Base-by-base conservation (phyloP, 2,113 vertebrate species). In the Bubo scandiacus region DNA sequence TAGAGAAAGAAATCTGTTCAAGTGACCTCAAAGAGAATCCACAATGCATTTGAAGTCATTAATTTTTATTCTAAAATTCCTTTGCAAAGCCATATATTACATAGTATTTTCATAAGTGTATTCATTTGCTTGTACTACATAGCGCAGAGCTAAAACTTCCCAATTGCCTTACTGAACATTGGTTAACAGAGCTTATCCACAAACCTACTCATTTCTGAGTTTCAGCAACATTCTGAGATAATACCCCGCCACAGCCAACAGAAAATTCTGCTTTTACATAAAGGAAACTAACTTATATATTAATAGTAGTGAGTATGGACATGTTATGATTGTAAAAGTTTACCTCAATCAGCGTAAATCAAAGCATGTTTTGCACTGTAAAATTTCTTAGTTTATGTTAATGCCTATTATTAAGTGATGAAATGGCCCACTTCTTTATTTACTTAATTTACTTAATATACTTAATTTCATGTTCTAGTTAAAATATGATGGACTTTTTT, bases 91-190 rank as follows among this genome's bases (percentile, higher is more conserved):
- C 26, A 58, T 63, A 0, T 38, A 70, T 73, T 57, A 78, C 3
- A 6, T 3, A 62, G 40, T 15, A 22, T 66, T 88, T 43, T 57
- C 17, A 0, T 30, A 47, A 54, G 30, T 12, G 9, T 43, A n/a
- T 25, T 62, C 2, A 34, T 49, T 45, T 75, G 55, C 57, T 89
- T 68, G 17, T 47, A 59, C 34, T 49, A 75, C 0, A 5, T 15
- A 34, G 7, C 17, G 27, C 58, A 71, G 16, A 63, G 16, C 36
- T 59, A 34, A 68, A 61, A 34, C 42, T 73, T 93, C 55, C 54
- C 32, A 59, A 57, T 14, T 0, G 0, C 30, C 49, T 36, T 45
- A 73, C 0, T 57, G 20, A 91, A 70, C 49, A 52, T 0, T 7
- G 10, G 17, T 11, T 77, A 34, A 63, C 57, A 0, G 0, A 84